These are phyloP conservation scores for Phaedon cochleariae DNA, from an alignment of 2,888 invertebrate species.

Conservation along the genomic window DNA sequence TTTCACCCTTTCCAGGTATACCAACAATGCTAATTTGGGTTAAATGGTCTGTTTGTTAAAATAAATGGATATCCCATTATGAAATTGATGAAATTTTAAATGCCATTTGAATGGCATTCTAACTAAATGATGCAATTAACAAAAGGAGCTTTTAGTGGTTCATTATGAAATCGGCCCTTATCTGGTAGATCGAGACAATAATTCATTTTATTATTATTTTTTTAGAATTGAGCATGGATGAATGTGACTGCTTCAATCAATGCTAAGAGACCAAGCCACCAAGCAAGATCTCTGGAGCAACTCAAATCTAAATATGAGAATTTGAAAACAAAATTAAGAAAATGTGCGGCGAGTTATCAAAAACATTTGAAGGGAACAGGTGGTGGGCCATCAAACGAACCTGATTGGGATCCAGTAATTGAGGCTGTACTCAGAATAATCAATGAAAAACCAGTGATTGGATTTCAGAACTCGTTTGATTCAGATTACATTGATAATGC, in stretches of 20 bases:
- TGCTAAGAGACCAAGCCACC: not conserved
- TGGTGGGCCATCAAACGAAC: not conserved
- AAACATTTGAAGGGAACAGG: not conserved
- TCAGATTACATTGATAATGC: not conserved
- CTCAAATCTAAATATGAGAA: slow-evolving; percentile 1
- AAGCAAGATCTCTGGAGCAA: not conserved
- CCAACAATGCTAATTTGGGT: too few species aligned
- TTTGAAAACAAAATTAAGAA: not conserved
- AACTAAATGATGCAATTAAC: not conserved
- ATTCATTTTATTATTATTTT: not conserved
- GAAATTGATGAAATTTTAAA: too few species aligned
- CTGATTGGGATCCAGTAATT: not conserved
- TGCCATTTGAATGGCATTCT: too few species aligned
- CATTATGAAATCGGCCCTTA: not conserved
- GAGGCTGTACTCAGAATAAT: not conserved
- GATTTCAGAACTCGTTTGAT: not conserved
- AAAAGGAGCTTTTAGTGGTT: not conserved
- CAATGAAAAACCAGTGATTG: not conserved
- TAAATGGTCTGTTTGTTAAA: too few species aligned
- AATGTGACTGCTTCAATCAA: not conserved
- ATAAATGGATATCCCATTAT: too few species aligned
- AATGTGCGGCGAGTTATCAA: not conserved
- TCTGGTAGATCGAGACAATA: not conserved
- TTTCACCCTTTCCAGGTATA: too few species aligned
- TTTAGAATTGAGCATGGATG: not conserved